Evolutionary conservation across 1,140 invertebrate genomes (phyloP), one percentile per base, ranked within the genome.

Genomic region (Drosophila navojoa): DNA sequence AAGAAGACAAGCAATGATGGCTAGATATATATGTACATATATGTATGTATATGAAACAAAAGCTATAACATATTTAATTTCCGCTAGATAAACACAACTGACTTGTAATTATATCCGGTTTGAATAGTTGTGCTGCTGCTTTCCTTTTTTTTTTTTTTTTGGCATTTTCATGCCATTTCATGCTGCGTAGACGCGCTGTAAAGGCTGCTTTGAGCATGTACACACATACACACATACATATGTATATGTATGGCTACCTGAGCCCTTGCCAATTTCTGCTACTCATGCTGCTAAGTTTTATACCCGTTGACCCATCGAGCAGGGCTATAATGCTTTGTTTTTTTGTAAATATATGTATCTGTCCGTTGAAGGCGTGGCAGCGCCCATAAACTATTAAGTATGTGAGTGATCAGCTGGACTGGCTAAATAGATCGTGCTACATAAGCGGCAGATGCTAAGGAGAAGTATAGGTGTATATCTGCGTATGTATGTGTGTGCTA

Each of bases 71-170:
- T 60, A 58, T 68, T 72, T 62, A 67, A 60, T 73, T 71, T 84
- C 64, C 57, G 76, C 32, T 27, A 45, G 60, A 66, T 71, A 74
- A 79, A 70, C 74, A 64, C 52, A 77, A 71, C 61, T 62, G 62
- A 70, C 71, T 86, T 59, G 60, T 86, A 64, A 73, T 76, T 74
- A 73, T 78, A 64, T 75, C 59, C 59, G 59, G 47, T 70, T 61
- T 38, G 52, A 61, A 68, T 53, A 52, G 61, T 57, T 57, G 62
- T 52, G 61, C 58, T 47, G 27, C 9, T 3, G 1, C 10, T 38
- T 38, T 35, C 7, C 4, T 5, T 29, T 35, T 35, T 69, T 49
- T 29, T 29, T 29, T 29, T 29, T 35, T 35, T 69, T 49, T 50
- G 53, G 42, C 27, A 22, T 47, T 64, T 58, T 52, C 9, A 66